Percentiles rank a stretch among this genome's conserved stretches.
These are phyloP conservation scores for Centroberyx gerrardi DNA, from an alignment of 2,797 vertebrate species.

Conservation along the genomic window DNA sequence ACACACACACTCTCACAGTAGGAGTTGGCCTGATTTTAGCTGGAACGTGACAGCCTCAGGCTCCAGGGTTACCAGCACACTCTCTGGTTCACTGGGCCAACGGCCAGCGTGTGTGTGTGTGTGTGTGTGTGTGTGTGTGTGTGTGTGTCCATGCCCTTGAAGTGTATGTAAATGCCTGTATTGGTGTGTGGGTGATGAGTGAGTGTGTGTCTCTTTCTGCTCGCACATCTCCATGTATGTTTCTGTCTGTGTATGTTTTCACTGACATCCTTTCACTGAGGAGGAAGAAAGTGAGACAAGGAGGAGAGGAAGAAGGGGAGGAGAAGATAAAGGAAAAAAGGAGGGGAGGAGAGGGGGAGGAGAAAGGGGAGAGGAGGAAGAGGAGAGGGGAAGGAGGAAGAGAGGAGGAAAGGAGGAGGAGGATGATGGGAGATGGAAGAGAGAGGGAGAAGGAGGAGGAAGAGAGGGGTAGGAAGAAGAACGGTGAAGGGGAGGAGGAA, in stretches of 20 bases:
- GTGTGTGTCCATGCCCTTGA: neutral
- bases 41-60: no score
- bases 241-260: conserved; percentile 1
- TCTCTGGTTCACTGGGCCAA: no score
- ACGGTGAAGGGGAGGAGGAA: neutral
- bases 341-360: neutral
- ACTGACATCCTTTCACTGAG: no score
- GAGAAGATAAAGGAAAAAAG: neutral
- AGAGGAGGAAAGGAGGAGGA: neutral
- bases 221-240: neutral
- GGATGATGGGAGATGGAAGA: no score
- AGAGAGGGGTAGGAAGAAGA: neutral
- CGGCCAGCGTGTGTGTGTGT: neutral
- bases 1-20: neutral
- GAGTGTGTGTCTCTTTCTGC: no score
- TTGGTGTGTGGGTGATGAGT: neutral
- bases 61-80: conserved; percentile 6
- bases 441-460: neutral
- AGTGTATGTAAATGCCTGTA: conserved; percentile 19
- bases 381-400: neutral
- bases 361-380: neutral
- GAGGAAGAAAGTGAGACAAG: neutral
- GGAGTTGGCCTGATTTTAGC: neutral
- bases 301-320: neutral
- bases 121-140: conserved; percentile 2